Evolutionary conservation across 1,140 invertebrate species (phyloP).

Genomic region (Ceratina calcarata): DNA sequence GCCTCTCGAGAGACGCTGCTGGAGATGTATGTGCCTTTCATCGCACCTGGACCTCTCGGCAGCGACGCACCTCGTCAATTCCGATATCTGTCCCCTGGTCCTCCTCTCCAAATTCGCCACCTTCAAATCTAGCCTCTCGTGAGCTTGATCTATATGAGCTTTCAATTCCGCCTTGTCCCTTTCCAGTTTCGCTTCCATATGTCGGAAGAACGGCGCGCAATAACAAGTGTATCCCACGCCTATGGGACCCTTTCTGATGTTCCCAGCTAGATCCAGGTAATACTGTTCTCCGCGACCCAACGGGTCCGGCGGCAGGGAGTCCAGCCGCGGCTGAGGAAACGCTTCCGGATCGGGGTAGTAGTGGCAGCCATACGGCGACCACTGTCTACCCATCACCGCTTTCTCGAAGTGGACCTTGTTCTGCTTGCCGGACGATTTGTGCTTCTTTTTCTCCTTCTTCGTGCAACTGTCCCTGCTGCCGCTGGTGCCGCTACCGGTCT

Average conservation of each 20-base stretch:
- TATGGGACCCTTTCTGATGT: slow-evolving; percentile 96
- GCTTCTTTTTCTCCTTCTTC: slow-evolving; percentile 77
- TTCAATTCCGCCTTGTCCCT: slow-evolving; percentile 92
- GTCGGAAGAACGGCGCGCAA: slow-evolving; percentile 90
- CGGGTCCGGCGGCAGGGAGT: slow-evolving; percentile 92
- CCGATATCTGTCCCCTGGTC: slow-evolving; percentile 88
- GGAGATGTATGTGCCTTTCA: slow-evolving; percentile 84
- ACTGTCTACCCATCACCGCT: slow-evolving; percentile 79
- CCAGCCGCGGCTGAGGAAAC: slow-evolving; percentile 91
- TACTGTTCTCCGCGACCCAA: slow-evolving; percentile 95
- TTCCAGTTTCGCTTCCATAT: slow-evolving; percentile 92
- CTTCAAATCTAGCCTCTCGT: slow-evolving; percentile 89
- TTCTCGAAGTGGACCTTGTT: slow-evolving; percentile 78
- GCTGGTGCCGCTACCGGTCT: slow-evolving; percentile 74
- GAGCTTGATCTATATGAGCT: slow-evolving; percentile 90
- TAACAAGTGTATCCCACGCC: slow-evolving; percentile 93
- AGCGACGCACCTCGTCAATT: slow-evolving; percentile 84
- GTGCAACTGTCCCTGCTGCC: slow-evolving; percentile 79
- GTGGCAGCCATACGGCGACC: slow-evolving; percentile 95
- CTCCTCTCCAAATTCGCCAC: slow-evolving; percentile 90
- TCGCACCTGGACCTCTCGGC: slow-evolving; percentile 84
- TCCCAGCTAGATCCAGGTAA: slow-evolving; percentile 96
- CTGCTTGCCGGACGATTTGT: slow-evolving; percentile 69
- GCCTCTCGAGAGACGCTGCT: slow-evolving; percentile 85
- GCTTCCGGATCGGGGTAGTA: slow-evolving; percentile 91